Evolutionary conservation across 2,888 invertebrate genomes (phyloP).

Genomic region (Geotrupes spiniger): DNA sequence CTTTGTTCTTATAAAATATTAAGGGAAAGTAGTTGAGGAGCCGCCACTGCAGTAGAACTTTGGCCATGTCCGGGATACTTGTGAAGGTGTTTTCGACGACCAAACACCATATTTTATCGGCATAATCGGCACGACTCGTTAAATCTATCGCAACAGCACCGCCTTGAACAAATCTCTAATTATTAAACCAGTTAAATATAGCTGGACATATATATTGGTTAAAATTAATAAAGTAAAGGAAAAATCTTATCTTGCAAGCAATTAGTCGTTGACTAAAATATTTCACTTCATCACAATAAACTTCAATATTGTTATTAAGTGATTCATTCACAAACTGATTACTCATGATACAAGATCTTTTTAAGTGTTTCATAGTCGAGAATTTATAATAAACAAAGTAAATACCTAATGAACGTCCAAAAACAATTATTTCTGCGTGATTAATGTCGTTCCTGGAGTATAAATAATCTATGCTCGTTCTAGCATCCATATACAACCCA

Average conservation of each 20-base stretch:
- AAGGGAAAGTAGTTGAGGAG: constrained; percentile 74
- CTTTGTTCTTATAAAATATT: constrained; percentile 89
- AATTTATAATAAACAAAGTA: no score
- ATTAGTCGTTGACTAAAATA: no score
- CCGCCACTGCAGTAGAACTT: constrained; percentile 72
- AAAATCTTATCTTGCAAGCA: no score
- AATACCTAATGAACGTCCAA: constrained; percentile 82
- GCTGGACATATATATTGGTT: no score
- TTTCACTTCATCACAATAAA: no score
- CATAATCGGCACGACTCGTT: constrained; percentile 72
- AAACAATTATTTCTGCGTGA: constrained; percentile 78
- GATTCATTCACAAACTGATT: no score
- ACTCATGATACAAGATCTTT: constrained; percentile 10
- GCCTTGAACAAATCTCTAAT: constrained; percentile 64
- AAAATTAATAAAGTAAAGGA: no score
- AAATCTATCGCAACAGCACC: constrained; percentile 91
- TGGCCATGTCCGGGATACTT: constrained; percentile 90
- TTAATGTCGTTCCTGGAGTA: constrained; percentile 80
- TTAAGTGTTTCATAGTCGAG: no score
- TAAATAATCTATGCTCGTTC: constrained; percentile 82
- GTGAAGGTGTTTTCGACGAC: constrained; percentile 95
- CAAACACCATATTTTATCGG: constrained; percentile 78
- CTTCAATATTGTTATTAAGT: no score
- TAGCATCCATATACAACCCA: constrained; percentile 84
- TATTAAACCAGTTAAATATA: no score